Percentiles rank a stretch among this genome's conserved stretches.
These are phyloP conservation scores for Sphaeridia pumilis DNA, from an alignment of 2,888 invertebrate species.

Conservation along the genomic window DNA sequence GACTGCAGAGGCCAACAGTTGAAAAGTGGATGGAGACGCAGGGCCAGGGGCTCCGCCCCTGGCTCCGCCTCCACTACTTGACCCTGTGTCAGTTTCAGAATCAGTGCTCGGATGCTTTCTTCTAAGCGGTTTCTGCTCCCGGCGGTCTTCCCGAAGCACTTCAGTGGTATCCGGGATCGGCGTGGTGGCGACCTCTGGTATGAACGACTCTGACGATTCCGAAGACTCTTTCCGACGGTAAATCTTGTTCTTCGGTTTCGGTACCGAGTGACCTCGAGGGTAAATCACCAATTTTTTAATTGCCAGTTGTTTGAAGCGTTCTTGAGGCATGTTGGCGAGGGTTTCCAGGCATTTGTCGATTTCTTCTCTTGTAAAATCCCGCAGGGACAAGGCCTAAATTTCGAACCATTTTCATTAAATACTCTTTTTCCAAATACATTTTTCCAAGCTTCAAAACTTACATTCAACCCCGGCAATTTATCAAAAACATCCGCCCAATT, in stretches of 20 bases:
- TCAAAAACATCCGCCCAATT: slow-evolving; percentile 8
- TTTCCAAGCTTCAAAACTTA: no score
- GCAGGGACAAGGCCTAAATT: no score
- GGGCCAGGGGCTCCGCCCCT: no score
- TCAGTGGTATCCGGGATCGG: not conserved
- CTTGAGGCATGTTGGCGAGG: not conserved
- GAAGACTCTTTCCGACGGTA: no score
- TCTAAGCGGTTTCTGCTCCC: not conserved
- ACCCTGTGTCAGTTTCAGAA: no score
- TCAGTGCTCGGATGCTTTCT: not conserved
- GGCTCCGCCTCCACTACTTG: no score
- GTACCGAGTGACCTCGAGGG: not conserved
- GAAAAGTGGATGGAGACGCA: no score
- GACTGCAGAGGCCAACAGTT: not conserved
- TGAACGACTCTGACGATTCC: no score
- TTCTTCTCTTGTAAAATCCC: slow-evolving; percentile 2
- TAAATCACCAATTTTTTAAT: not conserved
- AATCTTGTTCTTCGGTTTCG: no score
- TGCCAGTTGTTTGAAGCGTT: not conserved
- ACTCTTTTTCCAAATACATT: no score
- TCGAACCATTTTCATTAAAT: no score
- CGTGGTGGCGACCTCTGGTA: no score
- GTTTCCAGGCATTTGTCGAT: not conserved
- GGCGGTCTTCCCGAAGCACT: not conserved
- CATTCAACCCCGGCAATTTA: slow-evolving; percentile 1